Percentiles rank a stretch among this genome's conserved stretches.
phyloP scores from a whole-genome alignment of 2,888 invertebrate genomes.

The Leptinotarsa juncta region DNA sequence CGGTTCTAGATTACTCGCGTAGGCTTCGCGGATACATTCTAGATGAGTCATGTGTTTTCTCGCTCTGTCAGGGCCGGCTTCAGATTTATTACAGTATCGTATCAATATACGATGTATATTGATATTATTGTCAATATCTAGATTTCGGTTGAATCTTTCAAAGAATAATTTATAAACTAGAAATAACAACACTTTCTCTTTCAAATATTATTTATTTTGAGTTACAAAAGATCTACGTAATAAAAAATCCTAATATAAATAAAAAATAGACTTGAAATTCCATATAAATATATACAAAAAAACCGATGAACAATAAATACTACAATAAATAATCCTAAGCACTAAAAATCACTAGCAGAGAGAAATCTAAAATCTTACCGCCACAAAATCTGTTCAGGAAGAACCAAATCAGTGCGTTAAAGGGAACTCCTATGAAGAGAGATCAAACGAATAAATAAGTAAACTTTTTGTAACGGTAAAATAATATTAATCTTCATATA shows the following conservation, averaged over 20 bases:
- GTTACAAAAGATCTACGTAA: conserved; percentile 36
- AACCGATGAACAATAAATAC: conserved; percentile 45
- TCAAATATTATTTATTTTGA: conserved; percentile 39
- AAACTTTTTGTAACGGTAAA: conserved; percentile 56
- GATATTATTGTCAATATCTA: too few relatives aligned
- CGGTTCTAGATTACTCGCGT: too few relatives aligned
- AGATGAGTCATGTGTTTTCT: too few relatives aligned
- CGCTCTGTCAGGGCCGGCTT: too few relatives aligned
- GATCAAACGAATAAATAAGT: conserved; percentile 35
- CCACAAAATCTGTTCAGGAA: conserved; percentile 46
- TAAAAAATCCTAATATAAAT: conserved; percentile 40
- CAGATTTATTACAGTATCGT: too few relatives aligned
- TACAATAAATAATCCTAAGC: conserved; percentile 44
- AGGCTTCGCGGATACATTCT: too few relatives aligned
- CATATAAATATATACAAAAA: conserved; percentile 44
- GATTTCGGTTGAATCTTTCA: too few relatives aligned
- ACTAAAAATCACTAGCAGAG: conserved; percentile 39
- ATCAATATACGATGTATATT: too few relatives aligned
- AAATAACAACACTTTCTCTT: conserved; percentile 8
- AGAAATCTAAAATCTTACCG: conserved; percentile 46
- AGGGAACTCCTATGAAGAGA: conserved; percentile 28
- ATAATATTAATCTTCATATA: conserved; percentile 45
- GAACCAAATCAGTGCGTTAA: conserved; percentile 41
- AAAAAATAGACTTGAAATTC: conserved; percentile 40
- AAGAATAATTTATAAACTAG: too few relatives aligned